Conservation (phyloP, 2,888 invertebrate species). For the Agrotis ipsilon region DNA sequence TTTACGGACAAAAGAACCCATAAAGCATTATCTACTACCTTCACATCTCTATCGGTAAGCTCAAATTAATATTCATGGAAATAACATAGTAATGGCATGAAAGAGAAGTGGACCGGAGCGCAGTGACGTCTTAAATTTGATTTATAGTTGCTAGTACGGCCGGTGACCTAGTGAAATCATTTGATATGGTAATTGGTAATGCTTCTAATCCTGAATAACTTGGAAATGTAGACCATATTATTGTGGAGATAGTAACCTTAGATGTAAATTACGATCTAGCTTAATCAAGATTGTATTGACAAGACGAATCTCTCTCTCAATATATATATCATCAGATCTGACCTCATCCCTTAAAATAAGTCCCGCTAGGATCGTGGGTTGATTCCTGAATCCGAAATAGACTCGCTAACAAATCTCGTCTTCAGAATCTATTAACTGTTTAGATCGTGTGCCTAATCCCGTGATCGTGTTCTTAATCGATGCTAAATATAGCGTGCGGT, state of each 20-base stretch:
- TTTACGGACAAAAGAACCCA: conserved; percentile 46
- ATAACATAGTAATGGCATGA: conserved; percentile 56
- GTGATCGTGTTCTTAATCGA: conserved; percentile 61
- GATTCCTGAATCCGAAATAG: conserved; percentile 32
- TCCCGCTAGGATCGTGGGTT: conserved; percentile 1
- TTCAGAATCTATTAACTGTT: conserved; percentile 48
- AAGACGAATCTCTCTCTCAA: background rate
- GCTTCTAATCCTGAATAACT: conserved; percentile 43
- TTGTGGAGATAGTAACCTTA: conserved; percentile 15
- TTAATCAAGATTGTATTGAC: conserved; percentile 15
- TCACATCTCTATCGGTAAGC: conserved; percentile 55
- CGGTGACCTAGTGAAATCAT: conserved; percentile 57
- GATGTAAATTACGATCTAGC: conserved; percentile 18
- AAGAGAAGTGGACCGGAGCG: conserved; percentile 54
- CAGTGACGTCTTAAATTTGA: conserved; percentile 59
- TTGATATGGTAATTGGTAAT: conserved; percentile 61
- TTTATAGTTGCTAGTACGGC: conserved; percentile 55
- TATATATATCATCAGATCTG: conserved; percentile 4
- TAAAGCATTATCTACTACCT: conserved; percentile 41
- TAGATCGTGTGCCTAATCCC: conserved; percentile 57
- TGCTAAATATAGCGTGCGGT: conserved; percentile 58
- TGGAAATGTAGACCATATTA: conserved; percentile 30
- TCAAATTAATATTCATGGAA: conserved; percentile 59
- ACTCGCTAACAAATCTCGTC: conserved; percentile 33
- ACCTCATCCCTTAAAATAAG: conserved; percentile 18